Evolutionary conservation across 2,113 vertebrate genomes (phyloP).

Genomic region (Myrmecophaga tridactyla): DNA sequence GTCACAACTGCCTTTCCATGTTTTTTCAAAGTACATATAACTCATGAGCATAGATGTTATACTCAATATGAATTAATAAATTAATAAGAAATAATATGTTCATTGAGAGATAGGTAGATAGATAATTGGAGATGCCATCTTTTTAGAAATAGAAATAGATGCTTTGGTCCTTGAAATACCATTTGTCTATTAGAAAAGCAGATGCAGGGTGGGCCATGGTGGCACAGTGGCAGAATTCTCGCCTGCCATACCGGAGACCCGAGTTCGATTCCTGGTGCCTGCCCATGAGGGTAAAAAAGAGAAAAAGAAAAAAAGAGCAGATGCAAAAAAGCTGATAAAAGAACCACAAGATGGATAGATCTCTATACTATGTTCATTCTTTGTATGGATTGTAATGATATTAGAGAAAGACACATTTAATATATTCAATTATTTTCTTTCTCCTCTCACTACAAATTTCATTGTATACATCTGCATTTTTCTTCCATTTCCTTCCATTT

Average conservation of each 20-base stretch:
- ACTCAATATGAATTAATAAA: not conserved
- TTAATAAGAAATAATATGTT: not conserved
- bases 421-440: slow-evolving; percentile 19
- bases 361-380: not conserved
- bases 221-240: too few relatives aligned
- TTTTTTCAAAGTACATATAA: not conserved
- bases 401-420: not conserved
- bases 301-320: too few relatives aligned
- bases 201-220: too few relatives aligned
- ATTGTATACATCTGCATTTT: not conserved
- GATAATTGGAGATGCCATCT: not conserved
- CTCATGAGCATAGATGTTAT: not conserved
- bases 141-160: not conserved
- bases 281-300: too few relatives aligned
- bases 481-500: slow-evolving; percentile 47
- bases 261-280: too few relatives aligned
- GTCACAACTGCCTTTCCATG: not conserved
- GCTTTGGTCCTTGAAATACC: not conserved
- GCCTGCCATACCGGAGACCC: too few relatives aligned
- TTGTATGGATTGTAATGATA: not conserved
- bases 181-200: too few relatives aligned
- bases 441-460: not conserved
- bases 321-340: not conserved
- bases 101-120: not conserved
- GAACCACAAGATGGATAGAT: not conserved